phyloP scores from a whole-genome alignment of 2,113 vertebrate genomes.

The Macroglossus sobrinus region DNA sequence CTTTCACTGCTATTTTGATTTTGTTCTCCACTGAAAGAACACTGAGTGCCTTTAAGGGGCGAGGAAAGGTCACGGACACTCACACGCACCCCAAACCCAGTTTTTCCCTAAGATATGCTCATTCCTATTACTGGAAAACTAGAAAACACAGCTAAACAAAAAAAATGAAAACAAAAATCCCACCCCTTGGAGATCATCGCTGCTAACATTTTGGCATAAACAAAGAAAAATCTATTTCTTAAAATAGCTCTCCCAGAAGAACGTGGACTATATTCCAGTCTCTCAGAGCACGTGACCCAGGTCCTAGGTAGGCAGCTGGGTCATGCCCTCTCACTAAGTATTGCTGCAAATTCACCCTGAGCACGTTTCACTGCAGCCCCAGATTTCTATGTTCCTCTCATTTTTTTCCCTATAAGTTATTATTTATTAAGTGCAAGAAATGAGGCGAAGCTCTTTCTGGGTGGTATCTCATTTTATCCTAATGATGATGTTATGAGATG shows the following conservation, averaged over 20 bases:
- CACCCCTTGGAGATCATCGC: background rate
- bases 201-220: background rate
- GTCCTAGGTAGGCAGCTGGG: background rate
- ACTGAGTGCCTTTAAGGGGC: slow-evolving; percentile 14
- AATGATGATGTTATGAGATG: background rate
- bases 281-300: background rate
- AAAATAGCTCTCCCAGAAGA: background rate
- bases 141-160: background rate
- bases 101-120: background rate
- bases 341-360: background rate
- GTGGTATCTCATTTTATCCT: background rate
- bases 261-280: background rate
- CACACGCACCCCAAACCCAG: background rate
- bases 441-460: background rate
- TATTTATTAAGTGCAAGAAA: background rate
- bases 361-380: background rate
- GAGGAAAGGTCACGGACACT: background rate
- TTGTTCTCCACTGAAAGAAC: slow-evolving; percentile 43
- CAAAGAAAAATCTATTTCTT: background rate
- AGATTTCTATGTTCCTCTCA: background rate
- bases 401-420: background rate
- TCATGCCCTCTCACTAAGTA: background rate
- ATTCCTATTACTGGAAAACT: background rate
- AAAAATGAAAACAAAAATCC: background rate
- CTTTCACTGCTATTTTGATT: background rate